Evolutionary conservation across 2,888 invertebrate species (phyloP).

Genomic region (Stenodera caucasica): DNA sequence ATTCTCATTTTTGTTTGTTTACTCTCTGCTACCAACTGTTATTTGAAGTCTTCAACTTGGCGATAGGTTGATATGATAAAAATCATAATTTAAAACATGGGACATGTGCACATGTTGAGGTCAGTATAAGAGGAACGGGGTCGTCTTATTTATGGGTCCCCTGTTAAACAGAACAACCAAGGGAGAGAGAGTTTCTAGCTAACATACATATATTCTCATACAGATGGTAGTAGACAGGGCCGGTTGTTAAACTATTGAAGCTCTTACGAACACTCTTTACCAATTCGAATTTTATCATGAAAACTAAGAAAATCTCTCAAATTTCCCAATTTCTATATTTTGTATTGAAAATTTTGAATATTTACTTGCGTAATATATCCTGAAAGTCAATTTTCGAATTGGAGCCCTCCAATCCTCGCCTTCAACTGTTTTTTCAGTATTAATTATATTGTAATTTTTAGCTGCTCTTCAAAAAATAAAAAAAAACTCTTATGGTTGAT

Average conservation of each 20-base stretch:
- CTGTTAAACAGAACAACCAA: slow-evolving; percentile 14
- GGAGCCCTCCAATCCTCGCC: too few species aligned
- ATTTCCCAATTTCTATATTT: too few species aligned
- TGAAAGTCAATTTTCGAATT: too few species aligned
- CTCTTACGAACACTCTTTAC: too few species aligned
- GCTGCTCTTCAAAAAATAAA: too few species aligned
- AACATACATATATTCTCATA: background rate
- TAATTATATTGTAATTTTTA: too few species aligned
- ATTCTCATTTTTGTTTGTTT: background rate
- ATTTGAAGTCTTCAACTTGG: background rate
- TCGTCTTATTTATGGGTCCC: slow-evolving; percentile 30
- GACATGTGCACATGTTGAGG: slow-evolving; percentile 34
- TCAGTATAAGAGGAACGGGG: slow-evolving; percentile 15
- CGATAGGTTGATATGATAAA: slow-evolving; percentile 30
- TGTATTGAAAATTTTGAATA: too few species aligned
- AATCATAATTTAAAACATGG: slow-evolving; percentile 39
- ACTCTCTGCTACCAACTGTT: background rate
- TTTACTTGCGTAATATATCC: too few species aligned
- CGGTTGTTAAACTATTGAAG: background rate
- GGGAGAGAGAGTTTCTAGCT: background rate
- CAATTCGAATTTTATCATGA: too few species aligned
- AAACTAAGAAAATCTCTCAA: too few species aligned
- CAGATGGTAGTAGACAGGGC: background rate
- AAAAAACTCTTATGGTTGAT: background rate
- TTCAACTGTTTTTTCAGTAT: too few species aligned